These are phyloP conservation scores for Ctenochaetus hawaiiensis DNA, from an alignment of 2,797 vertebrate genomes.

Conservation along the genomic window DNA sequence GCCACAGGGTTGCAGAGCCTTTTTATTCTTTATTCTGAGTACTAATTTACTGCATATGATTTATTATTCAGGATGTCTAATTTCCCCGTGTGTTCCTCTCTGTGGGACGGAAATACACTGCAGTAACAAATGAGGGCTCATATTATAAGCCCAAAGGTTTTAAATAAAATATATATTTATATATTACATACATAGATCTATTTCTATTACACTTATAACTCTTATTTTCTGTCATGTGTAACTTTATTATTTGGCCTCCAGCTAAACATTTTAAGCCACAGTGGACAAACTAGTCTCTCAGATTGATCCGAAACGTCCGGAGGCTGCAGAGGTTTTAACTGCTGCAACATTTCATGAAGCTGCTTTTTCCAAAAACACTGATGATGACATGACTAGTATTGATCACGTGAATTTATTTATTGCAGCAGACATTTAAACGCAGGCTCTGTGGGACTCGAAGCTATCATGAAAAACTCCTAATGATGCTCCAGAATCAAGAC, in stretches of 20 bases:
- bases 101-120: neutral
- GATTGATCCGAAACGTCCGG: too few relatives aligned
- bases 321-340: neutral
- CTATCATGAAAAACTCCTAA: too few relatives aligned
- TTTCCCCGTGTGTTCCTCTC: neutral
- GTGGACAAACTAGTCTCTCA: neutral
- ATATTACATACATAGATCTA: neutral
- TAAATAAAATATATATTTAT: too few relatives aligned
- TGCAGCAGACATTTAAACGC: neutral
- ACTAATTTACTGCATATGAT: neutral
- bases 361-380: neutral
- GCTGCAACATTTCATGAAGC: neutral
- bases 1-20: neutral
- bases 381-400: neutral
- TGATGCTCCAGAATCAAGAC: constrained; percentile 4
- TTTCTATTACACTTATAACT: neutral
- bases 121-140: neutral
- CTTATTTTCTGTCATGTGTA: neutral
- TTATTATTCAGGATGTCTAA: neutral
- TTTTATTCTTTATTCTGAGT: neutral
- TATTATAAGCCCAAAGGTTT: neutral
- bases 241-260: neutral
- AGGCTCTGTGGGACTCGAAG: neutral
- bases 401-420: neutral
- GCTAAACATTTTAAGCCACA: neutral